Conservation (phyloP, 1,140 invertebrate species). For the Penaeus indicus region DNA sequence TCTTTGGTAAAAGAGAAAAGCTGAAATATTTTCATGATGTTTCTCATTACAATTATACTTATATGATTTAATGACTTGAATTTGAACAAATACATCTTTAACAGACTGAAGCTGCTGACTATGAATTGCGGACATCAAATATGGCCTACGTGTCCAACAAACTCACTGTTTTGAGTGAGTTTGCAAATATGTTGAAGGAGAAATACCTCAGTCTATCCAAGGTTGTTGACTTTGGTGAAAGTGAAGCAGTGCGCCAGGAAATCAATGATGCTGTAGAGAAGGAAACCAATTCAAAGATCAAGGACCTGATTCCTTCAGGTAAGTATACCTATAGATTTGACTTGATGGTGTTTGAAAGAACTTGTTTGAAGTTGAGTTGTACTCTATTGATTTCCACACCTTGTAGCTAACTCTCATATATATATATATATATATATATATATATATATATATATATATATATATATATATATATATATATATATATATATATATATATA, state of each 20-base stretch:
- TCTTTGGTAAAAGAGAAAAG: too few species aligned
- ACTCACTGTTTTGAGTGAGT: constrained; percentile 40
- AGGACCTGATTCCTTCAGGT: constrained; percentile 53
- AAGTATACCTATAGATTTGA: neutral
- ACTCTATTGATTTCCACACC: too few species aligned
- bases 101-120: constrained; percentile 39
- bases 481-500: too few species aligned
- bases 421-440: too few species aligned
- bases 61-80: neutral
- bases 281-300: constrained; percentile 48
- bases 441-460: too few species aligned
- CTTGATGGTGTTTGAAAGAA: too few species aligned
- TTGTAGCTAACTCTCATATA: too few species aligned
- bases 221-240: constrained; percentile 36
- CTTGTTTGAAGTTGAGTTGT: too few species aligned
- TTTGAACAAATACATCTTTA: neutral
- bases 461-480: too few species aligned
- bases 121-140: constrained; percentile 52
- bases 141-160: constrained; percentile 52
- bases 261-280: constrained; percentile 44
- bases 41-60: neutral
- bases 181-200: constrained; percentile 32
- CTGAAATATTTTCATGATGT: neutral
- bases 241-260: constrained; percentile 35
- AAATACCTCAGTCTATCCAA: constrained; percentile 43